Evolutionary conservation across 1,140 invertebrate species (phyloP).

Genomic region (Varroa destructor): DNA sequence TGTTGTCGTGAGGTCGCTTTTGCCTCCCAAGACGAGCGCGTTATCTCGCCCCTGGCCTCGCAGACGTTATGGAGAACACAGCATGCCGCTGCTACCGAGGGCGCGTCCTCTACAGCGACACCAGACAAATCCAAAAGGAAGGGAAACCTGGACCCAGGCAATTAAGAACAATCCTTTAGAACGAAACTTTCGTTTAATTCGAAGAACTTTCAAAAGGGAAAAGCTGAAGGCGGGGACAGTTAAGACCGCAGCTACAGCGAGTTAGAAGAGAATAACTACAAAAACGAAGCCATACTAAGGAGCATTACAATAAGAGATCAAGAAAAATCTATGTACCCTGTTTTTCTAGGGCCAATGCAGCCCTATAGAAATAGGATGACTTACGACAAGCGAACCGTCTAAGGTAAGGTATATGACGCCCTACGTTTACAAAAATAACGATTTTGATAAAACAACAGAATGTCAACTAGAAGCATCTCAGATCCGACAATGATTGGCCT

Average conservation of each 20-base stretch:
- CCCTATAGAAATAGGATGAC: no score
- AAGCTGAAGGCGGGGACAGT: not conserved
- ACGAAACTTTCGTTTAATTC: no score
- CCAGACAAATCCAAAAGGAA: conserved; percentile 3
- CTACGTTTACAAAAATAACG: no score
- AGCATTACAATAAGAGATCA: not conserved
- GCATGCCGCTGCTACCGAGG: not conserved
- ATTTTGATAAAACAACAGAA: no score
- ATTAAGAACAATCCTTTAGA: not conserved
- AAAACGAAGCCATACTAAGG: not conserved
- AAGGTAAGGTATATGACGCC: no score
- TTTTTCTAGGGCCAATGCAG: no score
- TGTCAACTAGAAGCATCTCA: no score
- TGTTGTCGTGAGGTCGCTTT: conserved; percentile 2
- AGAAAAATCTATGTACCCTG: no score
- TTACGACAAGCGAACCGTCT: no score
- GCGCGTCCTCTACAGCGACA: conserved; percentile 14
- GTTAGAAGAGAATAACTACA: not conserved
- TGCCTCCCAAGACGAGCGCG: not conserved
- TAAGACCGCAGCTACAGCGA: not conserved
- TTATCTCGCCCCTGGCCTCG: not conserved
- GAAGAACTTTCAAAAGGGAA: no score
- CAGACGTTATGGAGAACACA: conserved; percentile 13
- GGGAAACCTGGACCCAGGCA: not conserved
- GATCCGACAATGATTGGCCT: no score